Percentiles rank a stretch among this genome's conserved stretches.
These are phyloP conservation scores for Cheilosia pagana DNA, from an alignment of 2,888 invertebrate species.

Conservation along the genomic window DNA sequence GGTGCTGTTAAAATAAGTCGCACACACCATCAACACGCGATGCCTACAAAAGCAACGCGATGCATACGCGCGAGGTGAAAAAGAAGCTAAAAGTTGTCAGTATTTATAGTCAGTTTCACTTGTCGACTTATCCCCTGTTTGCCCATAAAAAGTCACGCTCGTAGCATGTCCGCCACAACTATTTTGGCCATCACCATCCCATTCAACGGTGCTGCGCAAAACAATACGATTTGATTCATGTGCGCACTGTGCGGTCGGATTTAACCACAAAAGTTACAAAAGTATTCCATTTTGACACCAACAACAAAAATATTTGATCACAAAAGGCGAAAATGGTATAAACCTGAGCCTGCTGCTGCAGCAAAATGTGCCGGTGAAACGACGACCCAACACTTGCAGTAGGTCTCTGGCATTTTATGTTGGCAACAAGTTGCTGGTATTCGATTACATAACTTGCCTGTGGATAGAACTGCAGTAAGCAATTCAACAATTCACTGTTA, in stretches of 20 bases:
- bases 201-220: neutral
- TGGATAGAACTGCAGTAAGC: constrained; percentile 43
- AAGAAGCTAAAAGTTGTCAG: constrained; percentile 13
- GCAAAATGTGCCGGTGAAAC: constrained; percentile 44
- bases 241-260: constrained; percentile 18
- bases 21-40: constrained; percentile 35
- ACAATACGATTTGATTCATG: constrained; percentile 23
- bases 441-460: constrained; percentile 65
- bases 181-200: constrained; percentile 26
- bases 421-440: constrained; percentile 65
- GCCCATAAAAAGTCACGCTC: constrained; percentile 32
- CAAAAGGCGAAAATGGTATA: constrained; percentile 14
- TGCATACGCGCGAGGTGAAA: neutral
- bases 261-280: constrained; percentile 49
- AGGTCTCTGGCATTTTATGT: constrained; percentile 69
- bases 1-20: constrained; percentile 34
- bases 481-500: constrained; percentile 74
- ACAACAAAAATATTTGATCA: neutral
- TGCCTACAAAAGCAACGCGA: neutral
- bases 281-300: constrained; percentile 39
- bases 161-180: constrained; percentile 1
- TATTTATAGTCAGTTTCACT: constrained; percentile 34
- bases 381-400: constrained; percentile 59
- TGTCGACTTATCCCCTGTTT: constrained; percentile 44
- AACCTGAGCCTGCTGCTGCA: constrained; percentile 40